These are phyloP conservation scores for Microdon myrmicae DNA, from an alignment of 2,888 invertebrate species.

Conservation along the genomic window DNA sequence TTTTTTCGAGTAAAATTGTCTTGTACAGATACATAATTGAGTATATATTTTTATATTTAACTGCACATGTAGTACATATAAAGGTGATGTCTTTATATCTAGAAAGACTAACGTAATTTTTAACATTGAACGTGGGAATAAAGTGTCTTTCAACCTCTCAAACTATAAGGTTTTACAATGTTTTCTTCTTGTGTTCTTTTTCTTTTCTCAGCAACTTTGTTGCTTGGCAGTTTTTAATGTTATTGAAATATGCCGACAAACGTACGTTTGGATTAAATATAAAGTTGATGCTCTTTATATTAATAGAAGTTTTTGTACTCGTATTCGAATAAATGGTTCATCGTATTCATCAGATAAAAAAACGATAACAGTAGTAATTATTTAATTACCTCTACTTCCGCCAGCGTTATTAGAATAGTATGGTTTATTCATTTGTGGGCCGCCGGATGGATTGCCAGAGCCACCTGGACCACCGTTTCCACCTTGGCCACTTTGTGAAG, in stretches of 20 bases:
- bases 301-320: slow-evolving; percentile 15
- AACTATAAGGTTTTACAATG: too few relatives aligned
- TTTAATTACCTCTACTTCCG: slow-evolving; percentile 63
- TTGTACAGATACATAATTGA: too few relatives aligned
- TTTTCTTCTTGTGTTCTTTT: slow-evolving; percentile 1
- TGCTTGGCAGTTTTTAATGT: slow-evolving; percentile 11
- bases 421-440: slow-evolving; percentile 62
- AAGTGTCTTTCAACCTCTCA: slow-evolving; percentile 20
- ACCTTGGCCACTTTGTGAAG: slow-evolving; percentile 43
- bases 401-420: slow-evolving; percentile 62
- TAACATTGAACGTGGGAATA: slow-evolving; percentile 11
- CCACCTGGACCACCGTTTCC: slow-evolving; percentile 49
- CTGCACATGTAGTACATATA: too few relatives aligned
- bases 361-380: slow-evolving; percentile 39
- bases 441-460: slow-evolving; percentile 36
- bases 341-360: too few relatives aligned
- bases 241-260: slow-evolving; percentile 47
- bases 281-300: slow-evolving; percentile 5
- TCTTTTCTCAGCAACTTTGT: slow-evolving; percentile 27
- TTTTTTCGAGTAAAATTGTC: too few relatives aligned
- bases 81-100: too few relatives aligned
- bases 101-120: slow-evolving; percentile 44
- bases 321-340: slow-evolving; percentile 13
- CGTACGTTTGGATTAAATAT: slow-evolving; percentile 8
- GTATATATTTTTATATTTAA: too few relatives aligned